phyloP scores from a whole-genome alignment of 1,140 invertebrate species.

The Thaumetopoea pityocampa region DNA sequence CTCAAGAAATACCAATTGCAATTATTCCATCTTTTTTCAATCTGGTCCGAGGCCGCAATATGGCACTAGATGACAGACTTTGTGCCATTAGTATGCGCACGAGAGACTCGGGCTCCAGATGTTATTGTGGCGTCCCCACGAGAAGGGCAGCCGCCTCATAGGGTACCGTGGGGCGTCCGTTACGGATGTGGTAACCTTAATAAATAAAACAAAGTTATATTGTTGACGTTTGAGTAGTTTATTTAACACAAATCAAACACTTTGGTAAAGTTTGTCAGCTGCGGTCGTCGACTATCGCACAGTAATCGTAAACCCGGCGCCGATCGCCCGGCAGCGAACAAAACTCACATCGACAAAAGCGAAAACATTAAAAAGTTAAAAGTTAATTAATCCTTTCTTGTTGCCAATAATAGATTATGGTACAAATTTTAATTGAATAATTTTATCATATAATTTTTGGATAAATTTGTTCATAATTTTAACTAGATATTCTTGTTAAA shows the following conservation, averaged over 20 bases:
- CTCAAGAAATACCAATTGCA: too few relatives aligned
- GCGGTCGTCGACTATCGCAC: conserved; percentile 49
- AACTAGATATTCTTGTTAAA: conserved; percentile 55
- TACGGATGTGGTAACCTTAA: too few relatives aligned
- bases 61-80: too few relatives aligned
- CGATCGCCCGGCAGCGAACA: conserved; percentile 52
- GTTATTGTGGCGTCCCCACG: too few relatives aligned
- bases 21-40: too few relatives aligned
- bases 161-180: too few relatives aligned
- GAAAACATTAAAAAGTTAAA: conserved; percentile 42
- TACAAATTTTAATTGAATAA: conserved; percentile 23
- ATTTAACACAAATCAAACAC: conserved; percentile 75
- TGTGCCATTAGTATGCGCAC: too few relatives aligned
- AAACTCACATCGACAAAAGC: conserved; percentile 43
- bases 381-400: conserved; percentile 12
- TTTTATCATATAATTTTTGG: conserved; percentile 40
- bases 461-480: conserved; percentile 49
- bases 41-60: too few relatives aligned
- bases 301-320: conserved; percentile 33
- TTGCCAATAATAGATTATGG: conserved; percentile 16
- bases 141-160: too few relatives aligned
- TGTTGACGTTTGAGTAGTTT: conserved; percentile 71
- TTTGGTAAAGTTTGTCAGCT: conserved; percentile 75
- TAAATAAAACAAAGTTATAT: conserved; percentile 53
- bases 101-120: too few relatives aligned